Evolutionary conservation across 2,888 invertebrate genomes (phyloP).

Genomic region (Xestia xanthographa): DNA sequence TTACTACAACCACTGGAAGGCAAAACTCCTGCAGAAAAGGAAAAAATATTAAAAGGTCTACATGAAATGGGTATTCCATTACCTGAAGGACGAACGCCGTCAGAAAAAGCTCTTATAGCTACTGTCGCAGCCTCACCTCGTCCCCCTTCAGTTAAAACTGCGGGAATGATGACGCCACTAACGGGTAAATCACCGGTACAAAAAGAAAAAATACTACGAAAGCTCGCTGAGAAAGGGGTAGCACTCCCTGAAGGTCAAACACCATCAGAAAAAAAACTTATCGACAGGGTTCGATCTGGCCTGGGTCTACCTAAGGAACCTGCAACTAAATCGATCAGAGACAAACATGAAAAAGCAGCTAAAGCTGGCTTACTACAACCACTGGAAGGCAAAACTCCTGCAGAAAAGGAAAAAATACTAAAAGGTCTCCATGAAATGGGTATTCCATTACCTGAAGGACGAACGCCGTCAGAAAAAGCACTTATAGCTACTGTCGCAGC

Average conservation of each 20-base stretch:
- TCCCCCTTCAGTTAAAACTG: neutral
- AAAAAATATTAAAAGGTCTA: conserved; percentile 3
- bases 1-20: conserved; percentile 4
- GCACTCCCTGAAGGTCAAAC: conserved; percentile 63
- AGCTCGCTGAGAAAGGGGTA: conserved; percentile 57
- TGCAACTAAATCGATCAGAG: conserved; percentile 55
- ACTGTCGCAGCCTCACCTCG: conserved; percentile 20
- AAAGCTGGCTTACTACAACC: conserved; percentile 61
- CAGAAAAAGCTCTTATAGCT: conserved; percentile 44
- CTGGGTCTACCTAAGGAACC: conserved; percentile 51
- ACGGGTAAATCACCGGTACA: conserved; percentile 62
- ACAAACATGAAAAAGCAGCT: conserved; percentile 63
- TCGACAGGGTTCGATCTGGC: too few relatives aligned
- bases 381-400: conserved; percentile 58
- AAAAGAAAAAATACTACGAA: conserved; percentile 65
- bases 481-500: conserved; percentile 25
- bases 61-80: conserved; percentile 12
- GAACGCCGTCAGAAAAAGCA: conserved; percentile 65
- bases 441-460: conserved; percentile 68
- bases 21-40: conserved; percentile 17
- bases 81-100: conserved; percentile 53
- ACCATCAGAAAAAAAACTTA: too few relatives aligned
- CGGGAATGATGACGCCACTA: conserved; percentile 54
- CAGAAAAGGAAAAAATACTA: conserved; percentile 63
- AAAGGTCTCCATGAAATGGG: conserved; percentile 60